phyloP scores from a whole-genome alignment of 2,888 invertebrate genomes.

The Euplagia quadripunctaria region DNA sequence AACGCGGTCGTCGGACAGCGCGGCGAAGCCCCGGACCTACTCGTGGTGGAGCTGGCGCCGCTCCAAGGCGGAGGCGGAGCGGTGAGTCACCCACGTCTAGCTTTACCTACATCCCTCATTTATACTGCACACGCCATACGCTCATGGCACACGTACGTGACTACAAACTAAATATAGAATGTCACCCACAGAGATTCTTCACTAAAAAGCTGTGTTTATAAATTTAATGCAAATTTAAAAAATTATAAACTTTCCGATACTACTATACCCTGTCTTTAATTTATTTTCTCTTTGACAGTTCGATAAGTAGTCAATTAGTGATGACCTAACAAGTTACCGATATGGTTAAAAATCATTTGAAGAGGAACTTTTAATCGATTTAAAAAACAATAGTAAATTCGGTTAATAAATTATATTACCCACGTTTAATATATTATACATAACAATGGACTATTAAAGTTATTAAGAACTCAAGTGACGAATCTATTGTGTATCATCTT shows the following conservation, averaged over 20 bases:
- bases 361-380: too few relatives aligned
- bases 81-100: slow-evolving; percentile 52
- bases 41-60: slow-evolving; percentile 91
- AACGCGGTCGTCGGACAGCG: slow-evolving; percentile 58
- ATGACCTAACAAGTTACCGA: too few relatives aligned
- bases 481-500: too few relatives aligned
- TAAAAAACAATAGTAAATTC: too few relatives aligned
- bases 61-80: slow-evolving; percentile 75
- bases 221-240: neutral
- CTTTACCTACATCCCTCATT: neutral
- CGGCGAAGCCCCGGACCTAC: slow-evolving; percentile 83
- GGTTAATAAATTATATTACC: too few relatives aligned
- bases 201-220: neutral
- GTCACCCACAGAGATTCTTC: slow-evolving; percentile 11
- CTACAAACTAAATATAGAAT: slow-evolving; percentile 10
- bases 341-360: too few relatives aligned
- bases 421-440: too few relatives aligned
- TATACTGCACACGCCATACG: slow-evolving; percentile 3
- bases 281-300: too few relatives aligned
- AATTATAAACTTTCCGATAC: neutral
- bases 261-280: neutral
- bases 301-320: too few relatives aligned
- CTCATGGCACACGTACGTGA: neutral
- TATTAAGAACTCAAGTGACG: too few relatives aligned
- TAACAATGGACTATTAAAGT: too few relatives aligned